A percentile compares a stretch with the other conserved stretches of the same genome.
Evolutionary conservation across 64 coral and sea anemone genomes (phyloP).

Genomic region (Cladopsammia gracilis): DNA sequence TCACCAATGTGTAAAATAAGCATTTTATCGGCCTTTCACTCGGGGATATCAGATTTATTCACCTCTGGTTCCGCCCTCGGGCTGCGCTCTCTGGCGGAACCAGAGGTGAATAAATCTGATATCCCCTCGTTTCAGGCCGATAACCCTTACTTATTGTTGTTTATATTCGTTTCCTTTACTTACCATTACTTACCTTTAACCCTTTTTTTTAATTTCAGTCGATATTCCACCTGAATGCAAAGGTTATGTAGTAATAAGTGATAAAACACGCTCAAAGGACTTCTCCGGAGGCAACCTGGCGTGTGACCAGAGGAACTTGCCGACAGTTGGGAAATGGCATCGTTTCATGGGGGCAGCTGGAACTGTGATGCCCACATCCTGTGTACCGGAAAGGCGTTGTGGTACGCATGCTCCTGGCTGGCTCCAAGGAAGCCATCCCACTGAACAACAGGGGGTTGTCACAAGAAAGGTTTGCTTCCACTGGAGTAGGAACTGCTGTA

Average conservation of each 20-base stretch:
- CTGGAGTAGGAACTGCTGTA: background rate
- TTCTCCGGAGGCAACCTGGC: background rate
- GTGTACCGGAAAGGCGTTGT: conserved; percentile 6
- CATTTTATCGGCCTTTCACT: too few relatives aligned
- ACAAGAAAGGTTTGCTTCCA: conserved; percentile 35
- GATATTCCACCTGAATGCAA: conserved; percentile 32
- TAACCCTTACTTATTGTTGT: too few relatives aligned
- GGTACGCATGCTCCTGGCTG: conserved; percentile 61
- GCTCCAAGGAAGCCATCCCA: background rate
- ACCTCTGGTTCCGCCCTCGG: too few relatives aligned
- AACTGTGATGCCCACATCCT: background rate
- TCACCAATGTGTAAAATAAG: too few relatives aligned
- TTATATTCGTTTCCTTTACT: too few relatives aligned
- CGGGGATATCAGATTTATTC: too few relatives aligned
- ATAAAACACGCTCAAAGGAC: conserved; percentile 2
- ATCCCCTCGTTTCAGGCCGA: too few relatives aligned
- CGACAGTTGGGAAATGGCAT: conserved; percentile 1
- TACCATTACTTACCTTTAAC: too few relatives aligned
- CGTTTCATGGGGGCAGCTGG: conserved; percentile 21
- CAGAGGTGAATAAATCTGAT: too few relatives aligned
- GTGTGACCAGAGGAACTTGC: conserved; percentile 19
- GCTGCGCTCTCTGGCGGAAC: too few relatives aligned
- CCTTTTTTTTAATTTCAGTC: background rate
- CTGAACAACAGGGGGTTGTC: conserved; percentile 27
- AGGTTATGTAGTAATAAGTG: background rate